These are phyloP conservation scores for Caretta caretta DNA, from an alignment of 2,113 vertebrate genomes.

Conservation along the genomic window DNA sequence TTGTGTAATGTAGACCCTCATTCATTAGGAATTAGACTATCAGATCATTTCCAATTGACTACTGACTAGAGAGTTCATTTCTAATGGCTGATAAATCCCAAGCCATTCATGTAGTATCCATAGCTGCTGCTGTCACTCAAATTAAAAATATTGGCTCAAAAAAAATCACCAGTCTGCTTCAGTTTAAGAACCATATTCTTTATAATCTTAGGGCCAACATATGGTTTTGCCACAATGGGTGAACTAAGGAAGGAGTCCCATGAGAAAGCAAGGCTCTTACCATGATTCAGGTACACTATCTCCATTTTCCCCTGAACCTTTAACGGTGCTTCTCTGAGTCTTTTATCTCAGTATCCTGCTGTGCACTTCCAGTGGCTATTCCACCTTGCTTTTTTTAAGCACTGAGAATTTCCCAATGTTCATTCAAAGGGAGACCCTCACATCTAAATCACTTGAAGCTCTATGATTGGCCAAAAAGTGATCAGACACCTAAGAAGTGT, in stretches of 20 bases:
- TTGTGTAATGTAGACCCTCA: neutral
- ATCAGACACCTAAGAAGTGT: neutral
- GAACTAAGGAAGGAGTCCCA: neutral
- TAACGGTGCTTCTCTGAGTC: neutral
- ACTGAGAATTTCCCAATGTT: neutral
- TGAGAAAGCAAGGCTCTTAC: neutral
- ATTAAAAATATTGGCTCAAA: neutral
- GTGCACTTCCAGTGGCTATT: neutral
- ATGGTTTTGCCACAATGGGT: neutral
- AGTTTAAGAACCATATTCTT: neutral
- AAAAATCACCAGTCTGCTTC: neutral
- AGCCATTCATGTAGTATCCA: neutral
- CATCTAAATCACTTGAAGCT: rapidly evolving
- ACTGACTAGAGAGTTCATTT: neutral
- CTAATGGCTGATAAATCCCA: neutral
- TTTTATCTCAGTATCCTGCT: neutral
- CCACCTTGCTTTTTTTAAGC: neutral
- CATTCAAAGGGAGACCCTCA: neutral
- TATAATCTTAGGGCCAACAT: neutral
- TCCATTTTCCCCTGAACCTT: neutral
- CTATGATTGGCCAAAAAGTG: neutral
- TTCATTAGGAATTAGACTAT: neutral
- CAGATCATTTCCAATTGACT: neutral
- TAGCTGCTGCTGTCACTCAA: neutral
- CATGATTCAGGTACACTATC: neutral